Conservation (phyloP, 2,888 invertebrate species). For the Desoria tigrina region DNA sequence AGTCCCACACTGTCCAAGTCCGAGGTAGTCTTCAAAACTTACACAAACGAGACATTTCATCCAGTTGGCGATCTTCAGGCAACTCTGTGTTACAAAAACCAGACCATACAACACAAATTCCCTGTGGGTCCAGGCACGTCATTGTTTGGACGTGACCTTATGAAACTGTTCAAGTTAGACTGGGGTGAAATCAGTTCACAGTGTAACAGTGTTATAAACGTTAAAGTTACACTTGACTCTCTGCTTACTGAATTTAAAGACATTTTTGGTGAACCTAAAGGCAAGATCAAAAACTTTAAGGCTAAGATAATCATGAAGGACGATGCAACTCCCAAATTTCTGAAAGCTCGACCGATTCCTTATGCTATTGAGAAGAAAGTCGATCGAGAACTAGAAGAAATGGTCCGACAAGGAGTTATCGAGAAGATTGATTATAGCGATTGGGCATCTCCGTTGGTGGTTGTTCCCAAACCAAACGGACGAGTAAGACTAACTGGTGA, state of each 20-base stretch:
- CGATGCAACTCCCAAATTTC: slow-evolving; percentile 51
- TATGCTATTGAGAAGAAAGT: slow-evolving; percentile 53
- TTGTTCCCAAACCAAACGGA: slow-evolving; percentile 55
- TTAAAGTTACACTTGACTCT: background rate
- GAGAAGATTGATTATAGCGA: slow-evolving; percentile 43
- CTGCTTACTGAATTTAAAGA: slow-evolving; percentile 24
- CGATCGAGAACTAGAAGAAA: slow-evolving; percentile 47
- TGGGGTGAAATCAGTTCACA: slow-evolving; percentile 20
- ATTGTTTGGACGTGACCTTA: slow-evolving; percentile 35
- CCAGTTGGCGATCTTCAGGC: too few species aligned
- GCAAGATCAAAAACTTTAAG: slow-evolving; percentile 43
- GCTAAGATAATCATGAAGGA: slow-evolving; percentile 47
- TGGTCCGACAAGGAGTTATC: slow-evolving; percentile 50
- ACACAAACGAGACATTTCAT: too few species aligned
- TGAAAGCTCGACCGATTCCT: slow-evolving; percentile 53
- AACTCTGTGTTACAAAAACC: too few species aligned
- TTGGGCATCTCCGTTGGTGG: slow-evolving; percentile 56
- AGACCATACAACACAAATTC: too few species aligned
- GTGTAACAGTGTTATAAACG: background rate
- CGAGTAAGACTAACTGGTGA: slow-evolving; percentile 55
- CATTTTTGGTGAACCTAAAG: slow-evolving; percentile 39
- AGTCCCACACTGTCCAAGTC: too few species aligned
- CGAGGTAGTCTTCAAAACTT: too few species aligned
- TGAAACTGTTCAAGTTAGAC: slow-evolving; percentile 28
- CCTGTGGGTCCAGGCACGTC: slow-evolving; percentile 29